phyloP scores from a whole-genome alignment of 2,797 vertebrate genomes.

The Cuniculus paca region DNA sequence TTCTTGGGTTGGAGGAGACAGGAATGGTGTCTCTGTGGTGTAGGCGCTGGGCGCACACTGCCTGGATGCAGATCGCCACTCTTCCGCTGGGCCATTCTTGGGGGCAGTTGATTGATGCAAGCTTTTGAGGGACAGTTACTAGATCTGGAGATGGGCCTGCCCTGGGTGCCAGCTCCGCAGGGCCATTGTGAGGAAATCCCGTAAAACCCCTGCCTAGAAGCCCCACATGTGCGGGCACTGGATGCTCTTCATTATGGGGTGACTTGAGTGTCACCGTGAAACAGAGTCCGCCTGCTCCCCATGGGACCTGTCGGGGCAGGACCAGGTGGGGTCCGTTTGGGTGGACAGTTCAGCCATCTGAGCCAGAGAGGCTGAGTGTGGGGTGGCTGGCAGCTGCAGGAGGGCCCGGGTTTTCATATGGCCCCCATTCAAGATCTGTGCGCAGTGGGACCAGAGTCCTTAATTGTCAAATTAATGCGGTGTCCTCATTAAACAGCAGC shows the following conservation, averaged over 20 bases:
- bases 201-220: neutral
- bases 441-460: slow-evolving; percentile 5
- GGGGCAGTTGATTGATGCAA: neutral
- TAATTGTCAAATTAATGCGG: slow-evolving; percentile 51
- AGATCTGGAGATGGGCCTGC: neutral
- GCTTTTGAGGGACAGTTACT: neutral
- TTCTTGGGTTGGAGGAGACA: neutral
- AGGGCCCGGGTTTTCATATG: neutral
- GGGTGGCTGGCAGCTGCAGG: neutral
- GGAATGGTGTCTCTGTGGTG: neutral
- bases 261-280: neutral
- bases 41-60: neutral
- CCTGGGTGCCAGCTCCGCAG: neutral
- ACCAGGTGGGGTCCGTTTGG: neutral
- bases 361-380: neutral
- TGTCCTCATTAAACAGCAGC: slow-evolving; percentile 53
- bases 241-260: neutral
- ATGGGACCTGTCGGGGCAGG: neutral
- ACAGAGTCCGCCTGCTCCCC: neutral
- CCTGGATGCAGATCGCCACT: neutral
- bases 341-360: neutral
- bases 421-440: slow-evolving; percentile 32
- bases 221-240: neutral
- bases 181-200: neutral
- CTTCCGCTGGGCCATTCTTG: neutral